phyloP scores from a whole-genome alignment of 2,113 vertebrate genomes.

The Spea bombifrons region DNA sequence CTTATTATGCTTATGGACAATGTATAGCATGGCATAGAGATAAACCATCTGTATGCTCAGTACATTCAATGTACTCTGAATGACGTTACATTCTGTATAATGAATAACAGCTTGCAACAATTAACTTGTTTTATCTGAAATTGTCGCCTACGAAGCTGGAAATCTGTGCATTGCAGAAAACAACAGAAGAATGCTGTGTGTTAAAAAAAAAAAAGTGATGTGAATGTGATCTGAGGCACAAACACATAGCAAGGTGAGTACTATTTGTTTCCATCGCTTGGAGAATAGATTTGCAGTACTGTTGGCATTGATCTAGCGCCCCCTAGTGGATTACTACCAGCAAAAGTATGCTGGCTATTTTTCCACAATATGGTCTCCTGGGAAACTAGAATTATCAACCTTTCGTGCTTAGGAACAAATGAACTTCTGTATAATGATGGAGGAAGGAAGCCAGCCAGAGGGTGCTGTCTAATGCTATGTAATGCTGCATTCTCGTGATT shows the following conservation, averaged over 20 bases:
- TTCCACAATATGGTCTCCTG: too few species aligned
- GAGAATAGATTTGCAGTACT: too few species aligned
- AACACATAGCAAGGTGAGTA: background rate
- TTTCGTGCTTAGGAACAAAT: too few species aligned
- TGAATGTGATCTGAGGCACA: background rate
- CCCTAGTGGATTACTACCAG: too few species aligned
- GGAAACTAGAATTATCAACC: too few species aligned
- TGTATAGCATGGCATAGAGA: background rate
- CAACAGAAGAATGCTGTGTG: background rate
- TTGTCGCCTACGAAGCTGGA: background rate
- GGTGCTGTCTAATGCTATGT: too few species aligned
- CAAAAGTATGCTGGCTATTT: too few species aligned
- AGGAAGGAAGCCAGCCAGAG: too few species aligned
- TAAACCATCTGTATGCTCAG: background rate
- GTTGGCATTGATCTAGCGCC: too few species aligned
- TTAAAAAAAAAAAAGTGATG: background rate
- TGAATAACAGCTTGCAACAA: background rate
- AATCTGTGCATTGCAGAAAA: background rate
- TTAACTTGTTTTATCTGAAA: background rate
- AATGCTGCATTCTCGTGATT: too few species aligned
- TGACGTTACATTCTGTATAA: background rate
- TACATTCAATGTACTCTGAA: background rate
- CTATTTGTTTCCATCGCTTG: too few species aligned
- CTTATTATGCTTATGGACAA: background rate
- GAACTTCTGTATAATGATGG: too few species aligned